Conservation (phyloP, 2,797 vertebrate species). For the Squalus acanthias region DNA sequence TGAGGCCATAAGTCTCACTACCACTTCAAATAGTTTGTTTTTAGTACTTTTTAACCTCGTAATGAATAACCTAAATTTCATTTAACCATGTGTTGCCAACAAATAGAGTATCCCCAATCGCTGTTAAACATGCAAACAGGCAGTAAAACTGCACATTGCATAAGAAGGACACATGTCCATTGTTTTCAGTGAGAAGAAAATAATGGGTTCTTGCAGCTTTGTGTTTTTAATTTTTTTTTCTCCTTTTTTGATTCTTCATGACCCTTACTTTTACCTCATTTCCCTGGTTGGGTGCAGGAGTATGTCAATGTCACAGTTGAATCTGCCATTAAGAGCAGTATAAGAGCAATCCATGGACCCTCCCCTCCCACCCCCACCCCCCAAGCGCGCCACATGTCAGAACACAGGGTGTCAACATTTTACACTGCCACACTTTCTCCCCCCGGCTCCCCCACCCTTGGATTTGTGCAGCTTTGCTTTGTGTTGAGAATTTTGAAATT, state of each 20-base stretch:
- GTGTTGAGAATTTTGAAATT: not conserved
- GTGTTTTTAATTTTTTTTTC: not conserved
- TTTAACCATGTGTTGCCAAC: not conserved
- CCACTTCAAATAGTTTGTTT: not conserved
- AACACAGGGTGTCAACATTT: not conserved
- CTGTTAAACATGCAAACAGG: not conserved
- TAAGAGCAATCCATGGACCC: too few relatives aligned
- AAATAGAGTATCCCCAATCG: not conserved
- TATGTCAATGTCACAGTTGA: not conserved
- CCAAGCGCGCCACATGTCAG: too few relatives aligned
- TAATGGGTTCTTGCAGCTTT: not conserved
- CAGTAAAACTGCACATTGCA: not conserved
- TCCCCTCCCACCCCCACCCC: too few relatives aligned
- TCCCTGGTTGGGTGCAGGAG: too few relatives aligned
- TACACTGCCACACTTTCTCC: not conserved
- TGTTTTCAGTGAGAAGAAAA: not conserved
- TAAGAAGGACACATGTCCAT: not conserved
- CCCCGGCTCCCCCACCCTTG: too few relatives aligned
- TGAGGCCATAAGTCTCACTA: not conserved
- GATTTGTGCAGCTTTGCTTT: not conserved
- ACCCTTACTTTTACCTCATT: too few relatives aligned
- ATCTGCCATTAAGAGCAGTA: not conserved
- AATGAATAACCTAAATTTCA: not conserved
- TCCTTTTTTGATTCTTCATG: too few relatives aligned
- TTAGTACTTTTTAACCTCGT: not conserved